Base-by-base conservation (phyloP, 2,888 invertebrate genomes). In the Eustalomyia histrio region DNA sequence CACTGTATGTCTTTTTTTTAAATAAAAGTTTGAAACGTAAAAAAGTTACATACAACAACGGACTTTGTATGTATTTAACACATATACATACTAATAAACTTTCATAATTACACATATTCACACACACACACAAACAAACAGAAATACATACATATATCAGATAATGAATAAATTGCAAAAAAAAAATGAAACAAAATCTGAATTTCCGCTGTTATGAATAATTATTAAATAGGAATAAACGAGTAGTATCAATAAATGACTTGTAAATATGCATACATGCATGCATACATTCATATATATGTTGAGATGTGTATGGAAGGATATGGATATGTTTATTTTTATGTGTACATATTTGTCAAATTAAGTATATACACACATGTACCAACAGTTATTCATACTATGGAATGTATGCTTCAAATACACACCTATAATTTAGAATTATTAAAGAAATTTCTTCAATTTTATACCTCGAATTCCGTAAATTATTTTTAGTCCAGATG, bases 201-300 rank as follows among this genome's bases (percentile, higher is more conserved):
- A 74, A 72, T 78, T 78, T 69, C 43, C 74, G 61, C 71, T 67
- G 43, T 57, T 69, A 67, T 71, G 71, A 74, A 78, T 75, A 57
- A 81, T 81, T 81, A 67, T 78, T 71, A 61, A 71, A 71, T 61
- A 71, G 60, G 60, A 52, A 60, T 52, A 58, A 52, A 52, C 12
- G 61, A 52, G 14, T 9, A 16, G n/a, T 33, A 57, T 57, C 57
- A 57, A 55, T 39, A 55, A 65, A 65, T 53, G 17, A 35, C 33
- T 50, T 50, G 16, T 24, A 61, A 61, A 61, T 61, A 24, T 24
- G 10, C 24, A 57, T 57, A 33, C n/a, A 29, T 14, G 4, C 21
- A 6, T 3, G 29, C 4, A 29, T 29, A 29, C 29, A 4, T 7
- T 29, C 4, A 29, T 6, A 6, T 29, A 7, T 7, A 29, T 29